Percentiles rank a stretch among this genome's conserved stretches.
Conservation (phyloP, 2,888 invertebrate species). For the Villa cingulata region DNA sequence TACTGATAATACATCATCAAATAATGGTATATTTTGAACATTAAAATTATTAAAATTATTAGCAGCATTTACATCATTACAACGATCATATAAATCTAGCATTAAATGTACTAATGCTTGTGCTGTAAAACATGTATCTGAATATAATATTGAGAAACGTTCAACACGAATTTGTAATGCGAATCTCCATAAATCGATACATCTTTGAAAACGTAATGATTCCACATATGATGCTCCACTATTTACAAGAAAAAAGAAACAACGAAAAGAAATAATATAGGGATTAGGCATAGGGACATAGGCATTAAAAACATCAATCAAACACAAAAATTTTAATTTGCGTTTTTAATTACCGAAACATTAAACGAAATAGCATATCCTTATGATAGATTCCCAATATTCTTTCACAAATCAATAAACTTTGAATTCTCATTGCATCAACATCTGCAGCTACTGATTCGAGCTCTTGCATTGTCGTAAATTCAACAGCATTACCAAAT, state of each 20-base stretch:
- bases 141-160: constrained; percentile 60
- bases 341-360: constrained; percentile 44
- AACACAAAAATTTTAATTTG: background rate
- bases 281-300: background rate
- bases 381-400: constrained; percentile 76
- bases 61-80: constrained; percentile 37
- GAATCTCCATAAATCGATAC: constrained; percentile 77
- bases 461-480: constrained; percentile 56
- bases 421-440: constrained; percentile 76
- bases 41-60: constrained; percentile 30
- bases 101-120: constrained; percentile 74
- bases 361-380: constrained; percentile 69
- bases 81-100: constrained; percentile 55
- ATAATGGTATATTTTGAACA: constrained; percentile 43
- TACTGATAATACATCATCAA: constrained; percentile 55
- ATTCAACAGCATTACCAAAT: constrained; percentile 59
- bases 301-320: background rate
- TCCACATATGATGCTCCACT: constrained; percentile 61
- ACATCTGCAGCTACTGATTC: constrained; percentile 60
- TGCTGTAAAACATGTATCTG: constrained; percentile 73
- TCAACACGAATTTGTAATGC: constrained; percentile 66
- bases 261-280: background rate
- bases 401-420: constrained; percentile 74
- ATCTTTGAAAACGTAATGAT: constrained; percentile 60
- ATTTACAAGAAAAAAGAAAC: constrained; percentile 20